Evolutionary conservation across 2,797 vertebrate genomes (phyloP).

Genomic region (Anisognathus igniventris): DNA sequence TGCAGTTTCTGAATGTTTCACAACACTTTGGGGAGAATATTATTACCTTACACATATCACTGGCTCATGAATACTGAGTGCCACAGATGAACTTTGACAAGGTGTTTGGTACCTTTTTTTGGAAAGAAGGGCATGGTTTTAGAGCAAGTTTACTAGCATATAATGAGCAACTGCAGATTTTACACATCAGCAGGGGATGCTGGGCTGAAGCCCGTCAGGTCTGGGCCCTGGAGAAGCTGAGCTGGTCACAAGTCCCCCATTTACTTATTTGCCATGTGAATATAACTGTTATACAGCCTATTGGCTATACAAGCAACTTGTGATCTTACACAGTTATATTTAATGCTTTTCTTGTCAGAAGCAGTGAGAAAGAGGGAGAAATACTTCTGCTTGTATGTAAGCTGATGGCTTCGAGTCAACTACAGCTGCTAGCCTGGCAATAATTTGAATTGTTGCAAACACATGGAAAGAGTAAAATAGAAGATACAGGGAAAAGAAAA

Average conservation of each 20-base stretch:
- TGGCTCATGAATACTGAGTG: not conserved
- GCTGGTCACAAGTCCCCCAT: not conserved
- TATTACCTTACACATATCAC: not conserved
- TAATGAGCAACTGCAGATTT: not conserved
- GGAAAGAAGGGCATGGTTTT: not conserved
- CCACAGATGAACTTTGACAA: not conserved
- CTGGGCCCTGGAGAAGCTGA: not conserved
- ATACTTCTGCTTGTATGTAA: conserved; percentile 9
- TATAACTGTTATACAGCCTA: not conserved
- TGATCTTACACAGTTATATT: not conserved
- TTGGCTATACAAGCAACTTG: not conserved
- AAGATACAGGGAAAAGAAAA: not conserved
- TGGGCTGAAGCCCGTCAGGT: not conserved
- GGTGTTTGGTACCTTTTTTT: not conserved
- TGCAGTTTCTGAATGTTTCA: not conserved
- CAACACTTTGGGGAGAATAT: not conserved
- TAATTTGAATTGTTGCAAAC: conserved; percentile 13
- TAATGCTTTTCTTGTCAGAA: not conserved
- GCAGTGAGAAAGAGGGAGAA: not conserved
- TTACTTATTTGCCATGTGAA: not conserved
- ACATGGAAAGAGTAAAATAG: not conserved
- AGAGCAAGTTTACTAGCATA: not conserved
- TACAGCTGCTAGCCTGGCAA: not conserved
- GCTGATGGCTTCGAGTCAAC: conserved; percentile 5
- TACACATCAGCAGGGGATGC: not conserved